phyloP scores from a whole-genome alignment of 2,888 invertebrate species.

The Ramazzottius varieornatus region DNA sequence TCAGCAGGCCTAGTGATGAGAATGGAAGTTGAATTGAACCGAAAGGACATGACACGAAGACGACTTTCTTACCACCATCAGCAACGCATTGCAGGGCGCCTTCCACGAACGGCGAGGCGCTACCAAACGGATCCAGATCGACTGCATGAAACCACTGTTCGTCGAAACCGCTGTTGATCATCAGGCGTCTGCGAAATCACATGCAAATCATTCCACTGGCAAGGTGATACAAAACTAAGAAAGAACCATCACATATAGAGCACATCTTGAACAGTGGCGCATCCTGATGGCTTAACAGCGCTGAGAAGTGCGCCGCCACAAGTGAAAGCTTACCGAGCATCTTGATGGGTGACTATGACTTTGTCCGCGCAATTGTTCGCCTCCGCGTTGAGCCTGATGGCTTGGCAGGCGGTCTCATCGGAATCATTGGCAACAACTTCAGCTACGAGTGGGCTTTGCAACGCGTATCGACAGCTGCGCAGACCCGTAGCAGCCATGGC shows the following conservation, averaged over 20 bases:
- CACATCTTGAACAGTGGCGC: no score
- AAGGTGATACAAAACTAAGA: background rate
- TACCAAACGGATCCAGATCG: constrained; percentile 91
- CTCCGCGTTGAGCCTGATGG: constrained; percentile 50
- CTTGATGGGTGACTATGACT: constrained; percentile 46
- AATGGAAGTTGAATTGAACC: background rate
- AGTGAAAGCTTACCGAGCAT: constrained; percentile 46
- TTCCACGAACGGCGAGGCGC: constrained; percentile 70
- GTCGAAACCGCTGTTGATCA: constrained; percentile 46
- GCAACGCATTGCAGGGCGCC: constrained; percentile 38
- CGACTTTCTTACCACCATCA: constrained; percentile 22
- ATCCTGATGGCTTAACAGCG: no score
- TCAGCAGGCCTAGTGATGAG: constrained; percentile 46
- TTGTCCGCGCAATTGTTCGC: constrained; percentile 45
- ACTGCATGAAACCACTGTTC: constrained; percentile 52
- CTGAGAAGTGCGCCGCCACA: background rate
- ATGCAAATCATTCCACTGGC: background rate
- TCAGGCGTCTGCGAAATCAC: constrained; percentile 43
- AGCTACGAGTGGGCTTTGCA: constrained; percentile 54
- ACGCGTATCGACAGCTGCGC: constrained; percentile 78
- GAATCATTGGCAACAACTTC: constrained; percentile 64
- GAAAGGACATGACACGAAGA: background rate
- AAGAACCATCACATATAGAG: no score
- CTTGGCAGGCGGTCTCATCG: constrained; percentile 51
- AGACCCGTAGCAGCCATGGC: constrained; percentile 84